Base-by-base conservation (phyloP, 2,797 vertebrate species). In the Dallia pectoralis region DNA sequence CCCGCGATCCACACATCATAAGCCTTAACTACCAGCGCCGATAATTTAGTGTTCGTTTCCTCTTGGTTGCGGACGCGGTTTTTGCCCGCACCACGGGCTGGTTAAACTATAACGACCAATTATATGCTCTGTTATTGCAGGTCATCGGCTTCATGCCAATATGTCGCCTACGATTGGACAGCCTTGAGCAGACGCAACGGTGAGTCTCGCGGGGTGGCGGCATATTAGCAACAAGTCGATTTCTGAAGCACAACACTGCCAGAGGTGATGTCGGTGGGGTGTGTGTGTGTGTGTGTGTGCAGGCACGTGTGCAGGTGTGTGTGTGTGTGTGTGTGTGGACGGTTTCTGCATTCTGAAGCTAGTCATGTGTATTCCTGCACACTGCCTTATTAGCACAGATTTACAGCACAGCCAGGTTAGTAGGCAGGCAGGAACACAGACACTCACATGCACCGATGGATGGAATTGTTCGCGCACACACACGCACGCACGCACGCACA, bases 331-430 rank as follows among this genome's bases (percentile, higher is more conserved):
- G 72, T 36, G 72, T 48, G 76, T 25, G 69, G 44, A 8, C 14
- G 77, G 75, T 73, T 77, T 87, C 76, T 81, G 81, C 82, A 83
- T 80, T 80, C 72, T 77, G 82, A 76, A 85, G 74, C 59, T 67
- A 81, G 82, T 82, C 81, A 73, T 69, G 82, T 86, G 83, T 87
- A 87, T 88, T 87, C 89, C 90, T 91, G 84, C 86, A 87, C 86
- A 87, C 86, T 89, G 80, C 89, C 92, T 93, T 91, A 93, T 93
- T 93, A 93, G 90, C 48, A 83, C 89, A 91, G 92, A 93, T 92
- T 92, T 92, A 92, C 91, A 51, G 89, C 86, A 87, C 84, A 83
- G 84, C 86, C 82, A 87, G 89, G 90, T 89, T 86, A 90, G 73
- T 59, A 89, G 85, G 85, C 82, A 89, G 85, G 82, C 86, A 85